These are phyloP conservation scores for Myripristis murdjan DNA, from an alignment of 2,797 vertebrate genomes.

Conservation along the genomic window DNA sequence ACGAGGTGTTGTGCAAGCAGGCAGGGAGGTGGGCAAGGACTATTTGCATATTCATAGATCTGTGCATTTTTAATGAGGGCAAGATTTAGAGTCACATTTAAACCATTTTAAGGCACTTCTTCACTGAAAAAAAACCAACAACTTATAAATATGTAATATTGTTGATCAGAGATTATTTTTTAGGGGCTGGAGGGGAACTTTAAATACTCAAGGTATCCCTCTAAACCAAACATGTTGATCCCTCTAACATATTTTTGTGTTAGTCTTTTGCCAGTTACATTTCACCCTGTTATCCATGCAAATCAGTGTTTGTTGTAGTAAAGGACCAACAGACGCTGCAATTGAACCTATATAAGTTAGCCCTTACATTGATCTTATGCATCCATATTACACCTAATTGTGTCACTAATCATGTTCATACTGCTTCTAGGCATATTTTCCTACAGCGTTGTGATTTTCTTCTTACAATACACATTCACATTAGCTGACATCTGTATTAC, in stretches of 20 bases:
- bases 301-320: background rate
- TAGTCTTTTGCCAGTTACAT: background rate
- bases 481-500: slow-evolving; percentile 4
- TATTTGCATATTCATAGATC: too few relatives aligned
- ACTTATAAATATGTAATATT: too few relatives aligned
- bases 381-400: background rate
- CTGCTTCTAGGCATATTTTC: background rate
- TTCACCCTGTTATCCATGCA: background rate
- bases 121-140: too few relatives aligned
- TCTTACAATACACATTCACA: background rate
- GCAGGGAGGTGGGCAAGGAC: too few relatives aligned
- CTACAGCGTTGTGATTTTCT: slow-evolving; percentile 1
- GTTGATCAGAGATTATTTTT: too few relatives aligned
- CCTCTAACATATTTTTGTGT: background rate
- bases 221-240: too few relatives aligned
- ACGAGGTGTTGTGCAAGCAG: too few relatives aligned
- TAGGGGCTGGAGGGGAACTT: too few relatives aligned
- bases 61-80: too few relatives aligned
- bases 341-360: background rate
- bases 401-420: background rate
- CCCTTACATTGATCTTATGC: background rate
- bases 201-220: too few relatives aligned
- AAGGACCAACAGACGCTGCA: background rate
- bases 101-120: too few relatives aligned
- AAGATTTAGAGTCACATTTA: too few relatives aligned